Evolutionary conservation across 2,113 vertebrate genomes (phyloP), one percentile per base, ranked within the genome.

Genomic region (Mesocricetus auratus): DNA sequence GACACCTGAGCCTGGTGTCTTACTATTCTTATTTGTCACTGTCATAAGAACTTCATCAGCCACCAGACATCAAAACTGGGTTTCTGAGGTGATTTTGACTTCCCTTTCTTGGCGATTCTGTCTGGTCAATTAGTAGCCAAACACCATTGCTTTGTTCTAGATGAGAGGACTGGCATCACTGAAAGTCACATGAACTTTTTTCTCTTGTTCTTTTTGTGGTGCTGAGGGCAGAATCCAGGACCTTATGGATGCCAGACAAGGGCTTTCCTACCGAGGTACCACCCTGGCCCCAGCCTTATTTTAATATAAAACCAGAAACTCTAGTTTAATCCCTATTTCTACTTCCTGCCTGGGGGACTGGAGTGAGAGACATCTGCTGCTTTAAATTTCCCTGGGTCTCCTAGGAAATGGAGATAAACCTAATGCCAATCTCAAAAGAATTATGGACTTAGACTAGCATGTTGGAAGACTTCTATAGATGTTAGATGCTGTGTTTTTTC

Each of bases 341-440:
- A 5, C 33, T 36, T 69, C 42, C 1, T 53, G 45, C 66, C 62
- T 60, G 15, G 75, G 50, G 88, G 86, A 86, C 1, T 4, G n/a
- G 21, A 58, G 36, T 56, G 8, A n/a, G 7, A 45, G n/a, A 10
- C 8, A 5, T 21, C 31, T 8, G 8, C 62, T 89, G 53, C 36
- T 45, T 66, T 31, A 93, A 86, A 89, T 36, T 17, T 78, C 24
- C 82, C 15, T 94, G 19, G 29, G 19, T 24, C 81, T 94, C 60
- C 50, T 93, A 13, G 26, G 60, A 92, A 92, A n/a, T 73, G 66
- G 60, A 53, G 94, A 21, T 87, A 86, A 89, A 24, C 66, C 24
- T 22, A 91, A 24, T 29, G 9, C 3, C 3, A 42, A 17, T 42
- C 15, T 86, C n/a, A 78, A 21, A 91, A 42, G 26, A 22, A 45